Base-by-base conservation (phyloP, 2,797 vertebrate species). In the Crenuchus spilurus region DNA sequence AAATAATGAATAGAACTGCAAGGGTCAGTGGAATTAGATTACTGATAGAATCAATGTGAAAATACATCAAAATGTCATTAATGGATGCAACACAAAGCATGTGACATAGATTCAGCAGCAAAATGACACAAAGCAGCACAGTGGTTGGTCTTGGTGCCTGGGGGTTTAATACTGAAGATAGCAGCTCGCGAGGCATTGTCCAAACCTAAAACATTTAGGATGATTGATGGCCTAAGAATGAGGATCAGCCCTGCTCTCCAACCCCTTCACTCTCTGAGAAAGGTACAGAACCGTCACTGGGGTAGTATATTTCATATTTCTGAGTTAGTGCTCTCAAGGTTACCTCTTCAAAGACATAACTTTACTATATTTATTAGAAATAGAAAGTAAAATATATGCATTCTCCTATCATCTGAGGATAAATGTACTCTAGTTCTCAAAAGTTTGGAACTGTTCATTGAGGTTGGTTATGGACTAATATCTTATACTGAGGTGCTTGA, bases 151-250 rank as follows among this genome's bases (percentile, higher is more conserved):
- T n/a, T 51, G 16, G 28, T 61, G 66, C 55, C 79, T 3, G 4
- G 2, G 67, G 67, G 44, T 54, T 20, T 44, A 31, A 33, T 44
- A 42, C 30, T 48, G 42, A 71, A 74, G 37, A 46, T 58, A 70
- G 39, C 37, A 69, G 70, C 74, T 76, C 33, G 14, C 70, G 60
- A 61, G 66, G 73, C 37, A 24, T 75, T 64, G 60, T 55, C 51
- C 24, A 16, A 28, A 71, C 62, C 54, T 55, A 71, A 82, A 79
- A 60, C 62, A 64, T 73, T 82, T 74, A 76, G 62, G 41, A 54
- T 68, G 73, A 76, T 57, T 63, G 70, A 74, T 71, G 55, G 26
- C 10, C 63, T 61, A 18, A 74, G 49, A 44, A 51, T 44, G 73
- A 41, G 44, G 73, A 60, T 72, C 24, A 68, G 49, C 6, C 16